Conservation (phyloP, 2,113 vertebrate species). For the Heloderma charlesbogerti region DNA sequence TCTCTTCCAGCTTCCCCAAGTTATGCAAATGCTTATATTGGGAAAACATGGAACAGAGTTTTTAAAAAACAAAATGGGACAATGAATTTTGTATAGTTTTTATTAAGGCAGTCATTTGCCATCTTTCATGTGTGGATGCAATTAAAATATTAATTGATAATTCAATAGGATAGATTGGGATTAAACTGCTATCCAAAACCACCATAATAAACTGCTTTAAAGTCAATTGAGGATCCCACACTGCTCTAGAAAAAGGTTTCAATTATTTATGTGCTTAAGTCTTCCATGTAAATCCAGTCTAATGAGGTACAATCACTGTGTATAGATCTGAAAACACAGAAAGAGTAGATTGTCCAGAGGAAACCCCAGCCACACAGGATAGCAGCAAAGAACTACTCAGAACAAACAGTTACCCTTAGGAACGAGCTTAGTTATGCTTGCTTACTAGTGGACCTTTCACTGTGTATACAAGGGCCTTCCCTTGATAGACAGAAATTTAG, state of each 20-base stretch:
- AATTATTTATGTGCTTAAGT: conserved; percentile 71
- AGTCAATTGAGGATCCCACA: conserved; percentile 64
- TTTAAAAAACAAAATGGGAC: conserved; percentile 52
- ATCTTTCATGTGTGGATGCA: conserved; percentile 38
- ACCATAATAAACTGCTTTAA: conserved; percentile 66
- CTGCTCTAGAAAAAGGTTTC: conserved; percentile 63
- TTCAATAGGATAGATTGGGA: conserved; percentile 60
- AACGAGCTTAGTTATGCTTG: not conserved
- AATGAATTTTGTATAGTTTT: conserved; percentile 44
- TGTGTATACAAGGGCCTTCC: not conserved
- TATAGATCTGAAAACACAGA: conserved; percentile 61
- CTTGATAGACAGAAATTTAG: not conserved
- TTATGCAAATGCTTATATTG: conserved; percentile 18
- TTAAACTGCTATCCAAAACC: conserved; percentile 69
- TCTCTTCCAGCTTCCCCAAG: not conserved
- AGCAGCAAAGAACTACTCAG: conserved; percentile 30
- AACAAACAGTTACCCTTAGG: conserved; percentile 1
- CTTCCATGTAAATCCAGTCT: conserved; percentile 66
- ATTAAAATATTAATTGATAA: conserved; percentile 70
- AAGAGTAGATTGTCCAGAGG: conserved; percentile 45
- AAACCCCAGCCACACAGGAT: conserved; percentile 32
- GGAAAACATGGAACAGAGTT: conserved; percentile 37
- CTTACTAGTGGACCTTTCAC: not conserved
- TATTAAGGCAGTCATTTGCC: conserved; percentile 54
- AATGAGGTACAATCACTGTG: conserved; percentile 71